phyloP scores from a whole-genome alignment of 2,888 invertebrate genomes.

The Nomada flava region DNA sequence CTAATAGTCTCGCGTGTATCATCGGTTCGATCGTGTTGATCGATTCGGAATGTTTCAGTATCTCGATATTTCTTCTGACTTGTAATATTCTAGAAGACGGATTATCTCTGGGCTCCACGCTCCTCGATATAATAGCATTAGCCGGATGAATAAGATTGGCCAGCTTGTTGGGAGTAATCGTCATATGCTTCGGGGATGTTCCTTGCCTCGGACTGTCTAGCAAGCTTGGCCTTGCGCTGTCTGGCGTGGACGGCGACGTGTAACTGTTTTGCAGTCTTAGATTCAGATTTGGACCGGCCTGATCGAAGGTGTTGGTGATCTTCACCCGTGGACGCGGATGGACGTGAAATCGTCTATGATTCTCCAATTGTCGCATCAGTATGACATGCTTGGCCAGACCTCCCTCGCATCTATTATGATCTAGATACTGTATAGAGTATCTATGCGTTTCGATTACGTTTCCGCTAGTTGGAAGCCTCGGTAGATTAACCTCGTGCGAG shows the following conservation, averaged over 20 bases:
- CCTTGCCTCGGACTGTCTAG: conserved; percentile 63
- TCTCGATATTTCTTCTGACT: conserved; percentile 62
- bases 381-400: conserved; percentile 62
- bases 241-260: conserved; percentile 66
- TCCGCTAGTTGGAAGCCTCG: conserved; percentile 39
- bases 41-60: conserved; percentile 74
- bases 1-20: conserved; percentile 62
- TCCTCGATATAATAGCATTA: conserved; percentile 24
- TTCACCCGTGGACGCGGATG: conserved; percentile 51
- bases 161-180: conserved; percentile 76
- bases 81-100: conserved; percentile 51
- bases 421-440: conserved; percentile 76
- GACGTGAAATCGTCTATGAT: conserved; percentile 61
- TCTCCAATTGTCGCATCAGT: conserved; percentile 69
- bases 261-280: conserved; percentile 60
- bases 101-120: conserved; percentile 41
- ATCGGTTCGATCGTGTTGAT: conserved; percentile 68
- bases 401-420: conserved; percentile 67
- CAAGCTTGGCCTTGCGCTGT: conserved; percentile 40
- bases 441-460: conserved; percentile 52
- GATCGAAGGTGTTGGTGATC: conserved; percentile 51
- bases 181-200: conserved; percentile 69
- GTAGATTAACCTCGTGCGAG: conserved; percentile 56
- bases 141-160: conserved; percentile 70
- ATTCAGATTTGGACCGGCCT: conserved; percentile 64